Evolutionary conservation across 1,140 invertebrate species (phyloP), one percentile per base, ranked within the genome.

Genomic region (Drosophila malerkotliana): DNA sequence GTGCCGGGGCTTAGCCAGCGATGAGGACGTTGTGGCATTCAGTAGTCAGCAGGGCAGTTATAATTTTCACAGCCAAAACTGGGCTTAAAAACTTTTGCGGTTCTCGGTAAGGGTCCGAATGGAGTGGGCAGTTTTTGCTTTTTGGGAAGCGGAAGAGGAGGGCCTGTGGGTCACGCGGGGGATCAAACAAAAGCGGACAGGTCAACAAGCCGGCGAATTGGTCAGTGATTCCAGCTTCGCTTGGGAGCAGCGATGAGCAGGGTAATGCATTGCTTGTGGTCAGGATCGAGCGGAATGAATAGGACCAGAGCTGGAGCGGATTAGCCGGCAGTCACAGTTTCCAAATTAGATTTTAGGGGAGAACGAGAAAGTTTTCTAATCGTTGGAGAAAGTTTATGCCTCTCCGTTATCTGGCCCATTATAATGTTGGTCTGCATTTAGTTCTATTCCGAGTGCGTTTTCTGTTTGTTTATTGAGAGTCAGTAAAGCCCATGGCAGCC

Each of bases 41-140:
- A 64, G 60, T 44, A 73, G 69, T 62, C 56, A 54, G 37, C 59
- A 49, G 67, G 56, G 48, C 68, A 84, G 72, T 78, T 87, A 78
- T 87, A 88, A 85, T 85, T 87, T 83, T 87, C 69, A 79, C 72
- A 82, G 59, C 59, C 69, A 82, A 80, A 76, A 76, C 72, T 79
- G 74, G 74, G 83, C 69, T 82, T 82, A 72, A 67, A 79, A 87
- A 85, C 78, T 87, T 87, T 78, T 85, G 82, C 64, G 73, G 74
- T 62, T 47, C 72, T 37, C 45, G 48, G 53, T 41, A 39, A 73
- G 54, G 59, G 53, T 21, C 37, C 32, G 24, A 57, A 30, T 69
- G 67, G 44, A 68, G 63, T 12, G 4, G 41, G 51, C 32, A 15
- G 15, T 37, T 37, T 37, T 37, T 37, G 34, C 34, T 37, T 37